Percentiles rank a stretch among this genome's conserved stretches.
phyloP scores from a whole-genome alignment of 2,888 invertebrate genomes.

The Habroteleia sp. region DNA sequence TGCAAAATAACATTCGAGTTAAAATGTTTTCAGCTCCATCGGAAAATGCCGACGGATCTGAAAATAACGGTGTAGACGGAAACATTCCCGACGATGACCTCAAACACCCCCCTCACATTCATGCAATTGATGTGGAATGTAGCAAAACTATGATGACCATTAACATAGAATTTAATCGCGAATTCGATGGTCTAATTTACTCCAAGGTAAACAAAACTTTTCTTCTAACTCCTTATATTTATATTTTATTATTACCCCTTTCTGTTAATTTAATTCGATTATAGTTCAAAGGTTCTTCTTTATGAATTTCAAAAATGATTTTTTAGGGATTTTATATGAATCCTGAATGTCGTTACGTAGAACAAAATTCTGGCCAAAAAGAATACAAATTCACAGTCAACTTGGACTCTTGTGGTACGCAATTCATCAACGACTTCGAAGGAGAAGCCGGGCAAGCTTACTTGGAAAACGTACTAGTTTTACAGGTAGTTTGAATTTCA shows the following conservation, averaged over 20 bases:
- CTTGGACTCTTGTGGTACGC: conserved; percentile 89
- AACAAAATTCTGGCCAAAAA: conserved; percentile 86
- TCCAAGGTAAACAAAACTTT: conserved; percentile 85
- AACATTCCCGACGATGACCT: conserved; percentile 82
- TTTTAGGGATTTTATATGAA: conserved; percentile 85
- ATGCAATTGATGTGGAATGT: conserved; percentile 88
- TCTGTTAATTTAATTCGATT: no score
- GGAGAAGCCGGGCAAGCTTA: conserved; percentile 89
- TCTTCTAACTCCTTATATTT: no score
- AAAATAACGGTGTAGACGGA: conserved; percentile 50
- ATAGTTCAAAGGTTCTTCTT: no score
- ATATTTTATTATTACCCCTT: no score
- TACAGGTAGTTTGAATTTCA: conserved; percentile 77
- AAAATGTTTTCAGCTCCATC: no score
- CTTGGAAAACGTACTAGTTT: conserved; percentile 88
- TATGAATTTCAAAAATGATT: neutral
- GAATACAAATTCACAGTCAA: conserved; percentile 89
- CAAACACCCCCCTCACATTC: conserved; percentile 89
- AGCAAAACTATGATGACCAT: conserved; percentile 92
- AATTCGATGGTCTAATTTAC: conserved; percentile 90
- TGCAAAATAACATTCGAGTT: no score
- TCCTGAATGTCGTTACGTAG: conserved; percentile 88
- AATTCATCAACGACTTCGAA: conserved; percentile 89
- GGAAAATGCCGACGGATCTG: conserved; percentile 57
- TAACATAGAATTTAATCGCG: conserved; percentile 88